These are phyloP conservation scores for Ammodytes dubius DNA, from an alignment of 2,113 vertebrate genomes.

Conservation along the genomic window DNA sequence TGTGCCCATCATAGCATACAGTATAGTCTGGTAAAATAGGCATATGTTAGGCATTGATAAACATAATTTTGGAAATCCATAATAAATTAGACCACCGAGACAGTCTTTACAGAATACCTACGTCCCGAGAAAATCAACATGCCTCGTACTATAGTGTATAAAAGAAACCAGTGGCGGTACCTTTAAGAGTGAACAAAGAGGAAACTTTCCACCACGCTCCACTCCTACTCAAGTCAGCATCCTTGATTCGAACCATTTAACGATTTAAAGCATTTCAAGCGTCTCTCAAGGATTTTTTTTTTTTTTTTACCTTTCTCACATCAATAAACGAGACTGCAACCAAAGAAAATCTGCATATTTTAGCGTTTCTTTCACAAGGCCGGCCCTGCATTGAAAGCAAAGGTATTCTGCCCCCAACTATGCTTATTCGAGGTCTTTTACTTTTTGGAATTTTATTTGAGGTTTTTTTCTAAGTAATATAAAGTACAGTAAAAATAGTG, in stretches of 20 bases:
- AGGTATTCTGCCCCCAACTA: background rate
- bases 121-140: background rate
- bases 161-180: conserved; percentile 15
- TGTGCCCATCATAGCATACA: background rate
- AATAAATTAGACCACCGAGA: conserved; percentile 21
- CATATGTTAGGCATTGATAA: background rate
- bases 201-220: background rate
- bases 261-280: background rate
- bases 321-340: conserved; percentile 6
- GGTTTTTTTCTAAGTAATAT: background rate
- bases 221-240: background rate
- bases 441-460: background rate
- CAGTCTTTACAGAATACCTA: conserved; percentile 5
- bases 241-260: background rate
- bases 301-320: too few relatives aligned
- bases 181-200: conserved; percentile 2
- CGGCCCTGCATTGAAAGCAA: too few relatives aligned
- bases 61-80: conserved; percentile 4
- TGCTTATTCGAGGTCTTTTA: background rate
- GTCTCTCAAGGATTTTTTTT: background rate
- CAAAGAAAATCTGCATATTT: background rate
- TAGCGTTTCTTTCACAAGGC: background rate
- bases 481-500: background rate
- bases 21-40: background rate
- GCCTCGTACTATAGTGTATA: background rate